Evolutionary conservation across 2,113 vertebrate species (phyloP), one percentile per base, ranked within the genome.

Genomic region (Andinoacara biseriatus): DNA sequence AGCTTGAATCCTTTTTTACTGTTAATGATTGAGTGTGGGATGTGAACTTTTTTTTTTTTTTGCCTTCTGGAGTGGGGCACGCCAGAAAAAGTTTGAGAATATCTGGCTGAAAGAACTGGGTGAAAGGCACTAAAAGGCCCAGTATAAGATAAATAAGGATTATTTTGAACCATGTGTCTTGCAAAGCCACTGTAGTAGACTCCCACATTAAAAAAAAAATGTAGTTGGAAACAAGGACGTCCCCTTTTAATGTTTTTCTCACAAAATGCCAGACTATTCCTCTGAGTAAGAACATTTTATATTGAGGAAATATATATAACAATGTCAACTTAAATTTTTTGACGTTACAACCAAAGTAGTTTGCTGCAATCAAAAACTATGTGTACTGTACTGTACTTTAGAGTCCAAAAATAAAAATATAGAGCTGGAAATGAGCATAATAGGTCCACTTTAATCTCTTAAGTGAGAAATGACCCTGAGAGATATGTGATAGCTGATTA

Each of bases 401-500:
- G 10, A 52, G 26, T 54, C 18, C 67, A 54, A 54, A 46, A 72
- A 54, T 54, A 31, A 72, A 54, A 54, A 7, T 14, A n/a, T 31
- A 31, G 31, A 72, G 26, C 46, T 72, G 46, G 10, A 72, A 72
- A 72, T 52, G 67, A 54, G 17, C 10, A 54, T 54, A 54, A 31
- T n/a, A 72, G 1, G 46, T 33, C 10, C 52, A 11, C 26, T 72
- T 72, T 72, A 54, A 11, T 72, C 24, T 31, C 54, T 54, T 43
- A 54, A 72, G 17, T 72, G 29, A 14, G 38, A 59, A 33, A 59
- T 72, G 7, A 58, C 38, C 38, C 2, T 49, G 6, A 31, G 26
- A 80, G 20, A 22, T 46, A 72, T 52, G 26, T 49, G n/a, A 67
- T 33, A 49, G 46, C 57, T n/a, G n/a, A 83, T 69, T 72, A 56